Percentiles rank a stretch among this genome's conserved stretches.
These are phyloP conservation scores for Arbacia lixula DNA, from an alignment of 53 echinoderm and acorn worm species.

Conservation along the genomic window DNA sequence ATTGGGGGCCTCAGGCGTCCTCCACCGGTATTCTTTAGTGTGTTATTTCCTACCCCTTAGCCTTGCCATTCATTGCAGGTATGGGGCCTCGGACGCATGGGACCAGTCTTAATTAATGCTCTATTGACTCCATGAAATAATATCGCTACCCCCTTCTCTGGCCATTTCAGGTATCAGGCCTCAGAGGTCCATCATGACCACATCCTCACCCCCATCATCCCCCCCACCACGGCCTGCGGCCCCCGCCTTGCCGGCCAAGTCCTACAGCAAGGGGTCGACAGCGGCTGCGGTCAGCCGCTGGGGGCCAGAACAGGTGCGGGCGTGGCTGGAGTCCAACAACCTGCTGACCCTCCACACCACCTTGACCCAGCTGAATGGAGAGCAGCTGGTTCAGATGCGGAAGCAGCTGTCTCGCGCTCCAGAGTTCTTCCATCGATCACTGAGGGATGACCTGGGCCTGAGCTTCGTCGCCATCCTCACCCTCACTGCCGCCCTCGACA, in stretches of 20 bases:
- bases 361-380: slow-evolving; percentile 69
- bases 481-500: slow-evolving; percentile 82
- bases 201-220: not conserved
- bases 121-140: too few species aligned
- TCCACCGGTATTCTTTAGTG: too few species aligned
- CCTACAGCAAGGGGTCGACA: slow-evolving; percentile 14
- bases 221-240: slow-evolving; percentile 6
- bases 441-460: slow-evolving; percentile 74
- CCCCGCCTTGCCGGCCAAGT: slow-evolving; percentile 36
- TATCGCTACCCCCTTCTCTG: not conserved
- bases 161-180: not conserved
- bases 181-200: slow-evolving; percentile 32
- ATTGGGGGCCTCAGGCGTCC: too few species aligned
- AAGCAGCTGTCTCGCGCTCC: slow-evolving; percentile 83
- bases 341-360: slow-evolving; percentile 52
- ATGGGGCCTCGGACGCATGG: too few species aligned
- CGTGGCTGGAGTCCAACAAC: slow-evolving; percentile 75
- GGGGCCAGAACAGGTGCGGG: slow-evolving; percentile 67
- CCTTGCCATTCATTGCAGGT: too few species aligned
- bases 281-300: slow-evolving; percentile 44
- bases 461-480: slow-evolving; percentile 71
- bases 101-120: too few species aligned
- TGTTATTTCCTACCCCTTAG: too few species aligned
- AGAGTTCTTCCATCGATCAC: slow-evolving; percentile 79
- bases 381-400: slow-evolving; percentile 86